These are phyloP conservation scores for Valencia hispanica DNA, from an alignment of 2,797 vertebrate species.

Conservation along the genomic window DNA sequence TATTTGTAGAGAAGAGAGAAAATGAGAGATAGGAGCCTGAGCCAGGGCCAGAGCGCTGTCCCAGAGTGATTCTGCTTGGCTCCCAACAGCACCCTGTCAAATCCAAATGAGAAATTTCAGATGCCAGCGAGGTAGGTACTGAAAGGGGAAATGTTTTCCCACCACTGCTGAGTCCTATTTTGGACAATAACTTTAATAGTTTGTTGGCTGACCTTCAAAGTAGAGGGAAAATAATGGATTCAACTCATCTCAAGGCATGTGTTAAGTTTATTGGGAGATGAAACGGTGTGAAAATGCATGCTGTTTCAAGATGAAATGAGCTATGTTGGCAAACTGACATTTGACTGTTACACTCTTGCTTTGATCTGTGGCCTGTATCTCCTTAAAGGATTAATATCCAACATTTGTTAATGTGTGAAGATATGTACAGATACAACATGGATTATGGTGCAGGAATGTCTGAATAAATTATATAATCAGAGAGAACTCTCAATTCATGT, in stretches of 20 bases:
- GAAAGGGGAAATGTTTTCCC: constrained; percentile 77
- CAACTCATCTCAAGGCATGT: constrained; percentile 68
- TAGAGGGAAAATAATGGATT: constrained; percentile 71
- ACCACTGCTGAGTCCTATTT: constrained; percentile 62
- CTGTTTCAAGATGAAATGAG: constrained; percentile 66
- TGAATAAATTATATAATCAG: constrained; percentile 46
- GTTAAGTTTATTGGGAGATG: constrained; percentile 77
- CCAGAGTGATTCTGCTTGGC: constrained; percentile 73
- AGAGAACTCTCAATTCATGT: constrained; percentile 29
- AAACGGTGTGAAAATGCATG: constrained; percentile 62
- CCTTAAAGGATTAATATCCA: constrained; percentile 48
- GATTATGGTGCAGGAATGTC: constrained; percentile 31
- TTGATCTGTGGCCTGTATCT: constrained; percentile 54
- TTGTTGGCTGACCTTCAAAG: constrained; percentile 81
- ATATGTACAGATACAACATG: constrained; percentile 36
- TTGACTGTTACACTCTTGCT: constrained; percentile 48
- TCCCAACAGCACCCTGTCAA: constrained; percentile 77
- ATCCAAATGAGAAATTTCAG: constrained; percentile 80
- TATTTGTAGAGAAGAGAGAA: constrained; percentile 66
- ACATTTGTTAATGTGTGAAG: constrained; percentile 49
- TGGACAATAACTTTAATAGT: constrained; percentile 76
- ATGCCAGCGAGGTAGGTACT: constrained; percentile 71
- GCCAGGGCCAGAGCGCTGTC: constrained; percentile 66
- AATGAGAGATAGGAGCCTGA: constrained; percentile 72
- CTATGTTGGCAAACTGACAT: constrained; percentile 48